phyloP scores from a whole-genome alignment of 2,888 invertebrate species.

The Belgica antarctica region DNA sequence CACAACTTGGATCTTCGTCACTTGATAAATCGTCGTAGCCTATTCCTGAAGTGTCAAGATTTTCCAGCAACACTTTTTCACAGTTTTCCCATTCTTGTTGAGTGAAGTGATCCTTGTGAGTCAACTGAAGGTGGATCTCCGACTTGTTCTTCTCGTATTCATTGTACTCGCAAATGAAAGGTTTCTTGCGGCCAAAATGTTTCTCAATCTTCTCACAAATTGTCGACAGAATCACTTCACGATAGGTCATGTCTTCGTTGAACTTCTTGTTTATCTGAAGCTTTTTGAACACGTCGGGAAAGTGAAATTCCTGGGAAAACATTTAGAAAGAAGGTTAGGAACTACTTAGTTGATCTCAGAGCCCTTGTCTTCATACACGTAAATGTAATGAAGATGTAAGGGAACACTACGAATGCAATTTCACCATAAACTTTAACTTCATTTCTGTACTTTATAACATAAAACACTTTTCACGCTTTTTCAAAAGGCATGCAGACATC shows the following conservation, averaged over 20 bases:
- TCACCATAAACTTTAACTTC: too few species aligned
- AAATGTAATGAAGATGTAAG: too few species aligned
- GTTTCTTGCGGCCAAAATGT: conserved; percentile 68
- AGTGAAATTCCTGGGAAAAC: conserved; percentile 32
- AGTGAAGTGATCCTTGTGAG: conserved; percentile 65
- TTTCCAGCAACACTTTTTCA: conserved; percentile 50
- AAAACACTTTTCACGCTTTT: too few species aligned
- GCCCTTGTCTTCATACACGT: too few species aligned
- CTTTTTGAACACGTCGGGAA: conserved; percentile 34
- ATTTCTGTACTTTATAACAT: too few species aligned
- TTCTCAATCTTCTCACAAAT: conserved; percentile 66
- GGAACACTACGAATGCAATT: too few species aligned
- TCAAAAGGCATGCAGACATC: too few species aligned
- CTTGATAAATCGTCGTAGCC: neutral
- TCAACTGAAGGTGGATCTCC: conserved; percentile 63
- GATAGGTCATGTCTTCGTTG: conserved; percentile 49
- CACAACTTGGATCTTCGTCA: too few species aligned
- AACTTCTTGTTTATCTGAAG: conserved; percentile 52
- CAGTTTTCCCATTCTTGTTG: conserved; percentile 62
- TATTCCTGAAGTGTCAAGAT: too few species aligned
- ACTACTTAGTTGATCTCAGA: too few species aligned
- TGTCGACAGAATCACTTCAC: conserved; percentile 8
- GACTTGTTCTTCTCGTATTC: conserved; percentile 67
- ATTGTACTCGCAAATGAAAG: conserved; percentile 65
- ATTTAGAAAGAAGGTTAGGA: neutral